Conservation (phyloP, 2,113 vertebrate species). For the Agelaius phoeniceus region DNA sequence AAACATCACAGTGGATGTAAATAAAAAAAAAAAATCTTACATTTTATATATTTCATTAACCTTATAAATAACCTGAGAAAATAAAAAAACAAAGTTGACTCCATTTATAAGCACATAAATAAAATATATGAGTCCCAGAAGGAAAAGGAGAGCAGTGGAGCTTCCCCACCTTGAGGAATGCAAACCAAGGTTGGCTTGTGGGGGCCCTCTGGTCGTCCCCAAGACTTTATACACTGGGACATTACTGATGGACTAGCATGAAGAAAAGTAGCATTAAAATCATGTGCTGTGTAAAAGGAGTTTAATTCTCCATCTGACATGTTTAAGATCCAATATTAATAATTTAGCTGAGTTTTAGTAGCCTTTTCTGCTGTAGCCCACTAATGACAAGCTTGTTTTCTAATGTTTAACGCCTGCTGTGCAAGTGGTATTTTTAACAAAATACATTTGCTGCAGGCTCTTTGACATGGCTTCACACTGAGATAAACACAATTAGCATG, state of each 20-base stretch:
- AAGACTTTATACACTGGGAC: background rate
- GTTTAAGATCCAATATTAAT: conserved; percentile 57
- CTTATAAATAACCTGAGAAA: background rate
- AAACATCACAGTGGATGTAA: background rate
- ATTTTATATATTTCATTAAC: background rate
- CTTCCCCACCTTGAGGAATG: background rate
- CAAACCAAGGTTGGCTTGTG: background rate
- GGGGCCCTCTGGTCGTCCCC: background rate
- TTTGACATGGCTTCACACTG: conserved; percentile 73
- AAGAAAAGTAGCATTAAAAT: background rate
- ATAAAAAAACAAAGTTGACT: background rate
- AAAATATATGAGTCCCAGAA: background rate
- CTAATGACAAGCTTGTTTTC: conserved; percentile 62
- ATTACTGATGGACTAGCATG: background rate
- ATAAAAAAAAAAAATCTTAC: background rate
- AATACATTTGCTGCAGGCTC: conserved; percentile 70
- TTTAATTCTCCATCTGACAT: conserved; percentile 11
- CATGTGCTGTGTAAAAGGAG: background rate
- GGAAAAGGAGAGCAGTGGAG: background rate
- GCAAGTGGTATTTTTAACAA: conserved; percentile 67
- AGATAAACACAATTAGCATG: conserved; percentile 77
- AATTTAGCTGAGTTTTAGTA: conserved; percentile 54
- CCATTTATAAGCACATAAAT: background rate
- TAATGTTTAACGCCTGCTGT: conserved; percentile 62
- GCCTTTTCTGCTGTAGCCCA: conserved; percentile 34